Conservation (phyloP, 2,797 vertebrate genomes). For the Rhynchotus rufescens region DNA sequence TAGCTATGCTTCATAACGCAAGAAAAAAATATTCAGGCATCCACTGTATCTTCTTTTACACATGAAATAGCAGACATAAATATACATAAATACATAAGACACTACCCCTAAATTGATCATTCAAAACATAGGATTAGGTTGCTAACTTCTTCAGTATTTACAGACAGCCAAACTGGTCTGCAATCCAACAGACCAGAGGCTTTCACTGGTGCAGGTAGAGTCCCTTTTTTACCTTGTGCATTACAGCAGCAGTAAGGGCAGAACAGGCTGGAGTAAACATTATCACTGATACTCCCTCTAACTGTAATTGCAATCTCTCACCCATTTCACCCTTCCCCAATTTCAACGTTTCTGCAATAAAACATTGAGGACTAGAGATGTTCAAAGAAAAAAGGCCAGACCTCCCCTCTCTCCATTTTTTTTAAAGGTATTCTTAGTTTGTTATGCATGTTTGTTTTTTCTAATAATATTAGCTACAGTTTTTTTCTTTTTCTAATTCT, state of each 20-base stretch:
- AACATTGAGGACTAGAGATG: neutral
- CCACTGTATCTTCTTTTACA: fast-evolving
- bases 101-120: neutral
- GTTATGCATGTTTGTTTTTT: neutral
- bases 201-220: neutral
- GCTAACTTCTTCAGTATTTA: neutral
- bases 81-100: neutral
- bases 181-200: neutral
- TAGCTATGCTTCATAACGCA: neutral
- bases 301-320: neutral
- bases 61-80: neutral
- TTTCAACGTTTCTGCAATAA: neutral
- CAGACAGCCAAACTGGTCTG: neutral
- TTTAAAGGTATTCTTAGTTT: neutral
- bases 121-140: neutral
- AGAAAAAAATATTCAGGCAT: neutral
- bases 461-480: too few species aligned
- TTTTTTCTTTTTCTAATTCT: neutral
- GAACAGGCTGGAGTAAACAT: neutral
- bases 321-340: neutral
- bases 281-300: neutral
- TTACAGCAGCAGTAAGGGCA: neutral
- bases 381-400: neutral
- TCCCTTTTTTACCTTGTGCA: neutral
- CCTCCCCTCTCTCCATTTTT: neutral